Percentiles rank a stretch among this genome's conserved stretches.
phyloP scores from a whole-genome alignment of 2,797 vertebrate genomes.

The Syndactyla subalaris region DNA sequence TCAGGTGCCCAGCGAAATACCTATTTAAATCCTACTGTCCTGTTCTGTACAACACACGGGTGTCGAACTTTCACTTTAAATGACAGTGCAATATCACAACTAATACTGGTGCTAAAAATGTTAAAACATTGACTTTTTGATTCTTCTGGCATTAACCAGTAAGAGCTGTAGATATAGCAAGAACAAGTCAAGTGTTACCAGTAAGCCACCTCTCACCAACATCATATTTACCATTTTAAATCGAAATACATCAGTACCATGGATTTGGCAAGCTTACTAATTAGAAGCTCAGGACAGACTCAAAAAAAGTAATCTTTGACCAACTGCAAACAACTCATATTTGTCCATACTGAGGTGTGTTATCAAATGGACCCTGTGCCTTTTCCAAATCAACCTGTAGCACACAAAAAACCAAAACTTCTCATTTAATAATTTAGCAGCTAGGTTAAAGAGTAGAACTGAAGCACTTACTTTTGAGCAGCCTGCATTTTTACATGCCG shows the following conservation, averaged over 20 bases:
- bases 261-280: background rate
- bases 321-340: background rate
- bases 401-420: background rate
- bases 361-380: background rate
- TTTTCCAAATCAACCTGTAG: background rate
- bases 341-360: accelerated
- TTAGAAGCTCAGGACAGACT: background rate
- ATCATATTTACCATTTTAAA: background rate
- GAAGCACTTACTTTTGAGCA: slow-evolving; percentile 87
- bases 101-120: background rate
- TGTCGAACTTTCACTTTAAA: background rate
- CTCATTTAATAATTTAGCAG: background rate
- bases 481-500: slow-evolving; percentile 93
- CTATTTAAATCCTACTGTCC: background rate
- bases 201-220: background rate
- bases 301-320: background rate
- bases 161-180: background rate
- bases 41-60: accelerated
- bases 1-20: background rate
- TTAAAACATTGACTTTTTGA: background rate
- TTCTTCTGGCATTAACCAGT: background rate
- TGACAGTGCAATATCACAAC: background rate
- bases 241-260: background rate
- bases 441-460: background rate
- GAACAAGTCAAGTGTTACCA: background rate